Evolutionary conservation across 1,140 invertebrate species (phyloP).

Genomic region (Drosophila ogumai): DNA sequence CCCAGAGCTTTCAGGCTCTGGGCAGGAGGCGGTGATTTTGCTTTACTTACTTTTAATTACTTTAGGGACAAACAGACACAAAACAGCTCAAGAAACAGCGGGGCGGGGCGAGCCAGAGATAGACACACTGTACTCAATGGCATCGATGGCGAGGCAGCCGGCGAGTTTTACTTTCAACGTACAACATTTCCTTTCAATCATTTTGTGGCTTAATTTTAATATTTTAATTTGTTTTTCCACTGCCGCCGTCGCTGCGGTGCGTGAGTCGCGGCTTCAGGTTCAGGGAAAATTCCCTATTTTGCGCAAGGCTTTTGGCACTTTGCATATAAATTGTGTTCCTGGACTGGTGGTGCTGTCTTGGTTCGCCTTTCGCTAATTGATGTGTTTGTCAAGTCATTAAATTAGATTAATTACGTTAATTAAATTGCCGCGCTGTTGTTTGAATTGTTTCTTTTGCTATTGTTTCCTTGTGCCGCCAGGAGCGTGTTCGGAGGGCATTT

Average conservation of each 20-base stretch:
- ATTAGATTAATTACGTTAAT: constrained; percentile 84
- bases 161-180: constrained; percentile 32
- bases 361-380: constrained; percentile 71
- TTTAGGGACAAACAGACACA: constrained; percentile 73
- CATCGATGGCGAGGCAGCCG: constrained; percentile 32
- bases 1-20: not conserved
- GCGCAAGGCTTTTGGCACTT: constrained; percentile 63
- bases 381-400: constrained; percentile 84
- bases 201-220: constrained; percentile 84
- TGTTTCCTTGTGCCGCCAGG: constrained; percentile 19
- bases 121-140: constrained; percentile 24
- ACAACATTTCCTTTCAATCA: constrained; percentile 80
- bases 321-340: constrained; percentile 76
- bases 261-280: constrained; percentile 27
- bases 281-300: constrained; percentile 45
- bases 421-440: constrained; percentile 61
- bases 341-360: constrained; percentile 21
- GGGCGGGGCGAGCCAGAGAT: constrained; percentile 3
- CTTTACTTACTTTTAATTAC: constrained; percentile 82
- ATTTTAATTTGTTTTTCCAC: constrained; percentile 78
- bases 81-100: constrained; percentile 38
- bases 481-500: constrained; percentile 17
- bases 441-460: constrained; percentile 32
- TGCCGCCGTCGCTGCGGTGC: constrained; percentile 36
- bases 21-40: constrained; percentile 42